Percentiles rank a stretch among this genome's conserved stretches.
Conservation (phyloP, 1,140 invertebrate species). For the Coenobita brevimanus region DNA sequence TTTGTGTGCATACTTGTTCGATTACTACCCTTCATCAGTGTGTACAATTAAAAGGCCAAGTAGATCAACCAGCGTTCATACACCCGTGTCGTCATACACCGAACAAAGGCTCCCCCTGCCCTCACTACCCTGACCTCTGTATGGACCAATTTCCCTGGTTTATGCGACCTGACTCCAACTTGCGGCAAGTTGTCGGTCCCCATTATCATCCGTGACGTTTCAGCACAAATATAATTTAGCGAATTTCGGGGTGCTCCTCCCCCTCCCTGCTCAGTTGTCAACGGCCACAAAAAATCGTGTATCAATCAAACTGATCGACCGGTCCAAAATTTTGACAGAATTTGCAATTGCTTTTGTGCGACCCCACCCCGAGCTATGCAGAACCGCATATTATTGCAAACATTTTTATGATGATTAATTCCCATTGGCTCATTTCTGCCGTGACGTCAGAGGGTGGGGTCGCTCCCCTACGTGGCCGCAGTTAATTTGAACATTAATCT, state of each 20-base stretch:
- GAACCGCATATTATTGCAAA: slow-evolving; percentile 57
- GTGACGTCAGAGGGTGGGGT: slow-evolving; percentile 47
- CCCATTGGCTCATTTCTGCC: slow-evolving; percentile 53
- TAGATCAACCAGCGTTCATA: too few species aligned
- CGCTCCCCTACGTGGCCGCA: slow-evolving; percentile 33
- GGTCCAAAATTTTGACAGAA: slow-evolving; percentile 64
- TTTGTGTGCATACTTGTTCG: too few species aligned
- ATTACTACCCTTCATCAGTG: too few species aligned
- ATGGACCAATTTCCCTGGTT: background rate
- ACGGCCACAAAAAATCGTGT: slow-evolving; percentile 55
- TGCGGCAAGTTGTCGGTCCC: slow-evolving; percentile 10
- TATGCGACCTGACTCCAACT: background rate
- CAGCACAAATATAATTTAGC: slow-evolving; percentile 56
- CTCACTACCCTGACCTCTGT: too few species aligned
- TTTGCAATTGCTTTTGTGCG: slow-evolving; percentile 63
- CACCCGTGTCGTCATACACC: too few species aligned
- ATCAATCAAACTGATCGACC: slow-evolving; percentile 62
- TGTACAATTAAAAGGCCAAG: too few species aligned
- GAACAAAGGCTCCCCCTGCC: background rate
- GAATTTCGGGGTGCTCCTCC: background rate
- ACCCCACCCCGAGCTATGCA: background rate
- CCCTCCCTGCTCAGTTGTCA: slow-evolving; percentile 56
- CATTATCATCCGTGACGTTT: slow-evolving; percentile 29
- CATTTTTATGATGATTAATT: slow-evolving; percentile 61
- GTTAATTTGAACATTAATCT: slow-evolving; percentile 53